Evolutionary conservation across 2,797 vertebrate genomes (phyloP), one percentile per base, ranked within the genome.

Genomic region (Sciaenops ocellatus): DNA sequence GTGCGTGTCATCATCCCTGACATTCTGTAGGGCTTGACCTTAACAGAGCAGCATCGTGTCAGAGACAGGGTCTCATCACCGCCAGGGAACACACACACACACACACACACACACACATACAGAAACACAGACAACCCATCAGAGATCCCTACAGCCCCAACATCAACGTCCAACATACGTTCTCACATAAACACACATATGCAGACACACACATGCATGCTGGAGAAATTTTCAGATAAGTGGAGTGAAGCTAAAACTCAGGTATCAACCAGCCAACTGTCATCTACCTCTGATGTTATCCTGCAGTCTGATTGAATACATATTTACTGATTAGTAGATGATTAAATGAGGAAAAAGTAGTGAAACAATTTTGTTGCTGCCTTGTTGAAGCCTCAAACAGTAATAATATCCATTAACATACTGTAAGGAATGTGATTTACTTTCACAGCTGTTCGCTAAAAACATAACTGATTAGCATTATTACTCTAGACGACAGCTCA

Each of bases 1-100:
- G 91, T 91, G 92, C 88, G 89, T 93, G 93, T 94, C 93, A 95
- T 95, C 93, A 94, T 95, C 91, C 84, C 90, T 95, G 94, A 93
- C 93, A 95, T 95, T 94, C 93, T 95, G 93, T 94, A 94, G 93
- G 93, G 92, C 93, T 94, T 95, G 94, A 95, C 95, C 94, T 95
- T 94, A 95, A 95, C 93, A 93, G 93, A 94, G 92, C 90, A 91
- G 91, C 90, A 92, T 92, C 85, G 88, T 95, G 94, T 94, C 92
- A 94, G 92, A 93, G 89, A 89, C 87, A 89, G 90, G 89, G 92
- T 91, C 92, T 93, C 88, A 91, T 94, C 92, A 93, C 84, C 48
- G 68, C 79, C 51, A 52, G 44, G 80, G 68, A 87, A 85, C 82
- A 79, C 82, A 80, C 84, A 84, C 64, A 78, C 70, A 68, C 78